Conservation (phyloP, 2,113 vertebrate species). For the human (Homo sapiens) region DNA sequence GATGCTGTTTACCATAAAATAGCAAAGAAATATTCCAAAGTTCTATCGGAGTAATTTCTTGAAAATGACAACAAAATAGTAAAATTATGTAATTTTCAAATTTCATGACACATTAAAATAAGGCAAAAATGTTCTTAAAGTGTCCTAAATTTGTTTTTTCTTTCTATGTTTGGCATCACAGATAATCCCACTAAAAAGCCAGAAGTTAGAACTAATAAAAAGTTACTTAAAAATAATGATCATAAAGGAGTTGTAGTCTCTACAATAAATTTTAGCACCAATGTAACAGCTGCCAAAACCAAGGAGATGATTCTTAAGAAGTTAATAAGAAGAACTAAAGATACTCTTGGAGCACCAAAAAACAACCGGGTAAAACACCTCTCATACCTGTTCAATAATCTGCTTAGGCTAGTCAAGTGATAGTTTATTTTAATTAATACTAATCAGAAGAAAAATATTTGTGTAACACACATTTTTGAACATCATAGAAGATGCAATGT, state of each 20-base stretch:
- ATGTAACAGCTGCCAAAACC: slow-evolving; percentile 66
- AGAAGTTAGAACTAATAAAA: not conserved
- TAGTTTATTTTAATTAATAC: not conserved
- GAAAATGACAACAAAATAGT: not conserved
- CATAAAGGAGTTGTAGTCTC: slow-evolving; percentile 57
- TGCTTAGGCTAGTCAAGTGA: not conserved
- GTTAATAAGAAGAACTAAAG: slow-evolving; percentile 75
- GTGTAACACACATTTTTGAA: not conserved
- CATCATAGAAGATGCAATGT: not conserved
- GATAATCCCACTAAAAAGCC: not conserved
- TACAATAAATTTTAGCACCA: slow-evolving; percentile 73
- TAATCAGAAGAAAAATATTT: not conserved
- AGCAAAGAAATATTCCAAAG: not conserved
- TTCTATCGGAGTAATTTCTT: not conserved
- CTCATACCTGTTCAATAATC: not conserved
- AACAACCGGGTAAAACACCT: slow-evolving; percentile 66
- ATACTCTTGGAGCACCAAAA: slow-evolving; percentile 74
- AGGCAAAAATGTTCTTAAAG: not conserved
- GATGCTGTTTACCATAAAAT: not conserved
- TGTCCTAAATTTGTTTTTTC: not conserved
- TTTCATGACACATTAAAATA: not conserved
- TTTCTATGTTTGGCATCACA: slow-evolving; percentile 24
- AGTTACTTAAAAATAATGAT: not conserved
- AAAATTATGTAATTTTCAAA: not conserved
- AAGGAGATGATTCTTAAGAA: slow-evolving; percentile 79